Evolutionary conservation across 1,140 invertebrate species (phyloP).

Genomic region (Brachionus angularis): DNA sequence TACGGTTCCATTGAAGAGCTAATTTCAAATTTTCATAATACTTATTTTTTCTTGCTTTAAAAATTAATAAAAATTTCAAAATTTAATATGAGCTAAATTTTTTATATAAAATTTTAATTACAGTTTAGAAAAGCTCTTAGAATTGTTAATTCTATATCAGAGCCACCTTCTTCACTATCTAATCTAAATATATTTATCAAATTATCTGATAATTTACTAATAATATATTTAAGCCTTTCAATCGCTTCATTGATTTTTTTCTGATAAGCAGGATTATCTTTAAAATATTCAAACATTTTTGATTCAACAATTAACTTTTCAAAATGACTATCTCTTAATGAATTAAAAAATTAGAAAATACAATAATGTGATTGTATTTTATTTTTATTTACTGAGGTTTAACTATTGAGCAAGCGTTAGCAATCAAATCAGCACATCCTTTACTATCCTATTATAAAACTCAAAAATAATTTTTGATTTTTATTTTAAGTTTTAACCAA

Average conservation of each 20-base stretch:
- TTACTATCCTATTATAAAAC: constrained; percentile 51
- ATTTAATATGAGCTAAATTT: background rate
- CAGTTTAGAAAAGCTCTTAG: constrained; percentile 40
- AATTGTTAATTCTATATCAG: constrained; percentile 40
- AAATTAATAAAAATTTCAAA: background rate
- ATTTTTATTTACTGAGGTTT: background rate
- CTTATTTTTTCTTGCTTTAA: constrained; percentile 40
- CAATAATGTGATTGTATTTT: background rate
- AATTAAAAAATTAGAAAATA: background rate
- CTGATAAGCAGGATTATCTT: constrained; percentile 6
- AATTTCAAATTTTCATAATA: constrained; percentile 45
- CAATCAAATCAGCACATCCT: constrained; percentile 56
- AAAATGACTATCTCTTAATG: constrained; percentile 24
- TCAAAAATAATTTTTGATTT: background rate
- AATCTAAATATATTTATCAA: constrained; percentile 42
- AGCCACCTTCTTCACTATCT: constrained; percentile 41
- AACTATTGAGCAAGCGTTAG: constrained; percentile 48
- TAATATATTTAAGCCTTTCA: constrained; percentile 31
- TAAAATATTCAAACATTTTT: constrained; percentile 14
- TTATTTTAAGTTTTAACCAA: background rate
- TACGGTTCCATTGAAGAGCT: constrained; percentile 46
- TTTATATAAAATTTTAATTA: background rate
- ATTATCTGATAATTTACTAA: constrained; percentile 43
- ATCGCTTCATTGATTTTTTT: constrained; percentile 14
- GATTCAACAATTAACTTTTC: constrained; percentile 35